A percentile compares a stretch with the other conserved stretches of the same genome.
Conservation (phyloP, 1,140 invertebrate species). For the Drosophila pectinifera region DNA sequence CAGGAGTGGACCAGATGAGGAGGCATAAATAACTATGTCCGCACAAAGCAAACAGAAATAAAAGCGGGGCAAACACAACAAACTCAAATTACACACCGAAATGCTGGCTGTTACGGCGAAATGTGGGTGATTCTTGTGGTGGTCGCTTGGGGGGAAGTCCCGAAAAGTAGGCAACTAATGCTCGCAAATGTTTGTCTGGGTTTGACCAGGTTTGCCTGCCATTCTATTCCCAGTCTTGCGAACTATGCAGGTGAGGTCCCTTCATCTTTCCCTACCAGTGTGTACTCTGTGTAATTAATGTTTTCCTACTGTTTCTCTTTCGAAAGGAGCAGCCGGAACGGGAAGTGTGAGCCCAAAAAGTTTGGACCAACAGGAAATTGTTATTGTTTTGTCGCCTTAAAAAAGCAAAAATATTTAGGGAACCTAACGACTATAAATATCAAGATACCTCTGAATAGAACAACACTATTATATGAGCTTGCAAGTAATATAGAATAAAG, state of each 20-base stretch:
- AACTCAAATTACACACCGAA: slow-evolving; percentile 49
- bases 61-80: slow-evolving; percentile 51
- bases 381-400: slow-evolving; percentile 74
- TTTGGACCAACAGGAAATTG: slow-evolving; percentile 67
- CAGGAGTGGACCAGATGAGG: slow-evolving; percentile 18
- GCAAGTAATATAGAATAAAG: too few relatives aligned
- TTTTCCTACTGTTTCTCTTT: slow-evolving; percentile 45
- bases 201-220: slow-evolving; percentile 33
- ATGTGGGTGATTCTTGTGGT: background rate
- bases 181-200: slow-evolving; percentile 66
- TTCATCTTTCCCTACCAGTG: slow-evolving; percentile 15
- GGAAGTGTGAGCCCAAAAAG: slow-evolving; percentile 65
- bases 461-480: too few relatives aligned
- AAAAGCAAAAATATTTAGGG: slow-evolving; percentile 47
- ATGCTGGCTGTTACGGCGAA: slow-evolving; percentile 7
- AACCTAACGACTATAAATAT: too few relatives aligned
- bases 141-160: slow-evolving; percentile 8
- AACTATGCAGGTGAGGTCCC: slow-evolving; percentile 31
- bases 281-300: slow-evolving; percentile 74
- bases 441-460: slow-evolving; percentile 1
- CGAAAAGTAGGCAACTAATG: slow-evolving; percentile 54
- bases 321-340: slow-evolving; percentile 8
- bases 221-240: slow-evolving; percentile 3
- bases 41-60: slow-evolving; percentile 56
- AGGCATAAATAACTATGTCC: slow-evolving; percentile 71